Percentiles rank a stretch among this genome's conserved stretches.
phyloP scores from a whole-genome alignment of 2,113 vertebrate genomes.

The Lophotis ruficrista region DNA sequence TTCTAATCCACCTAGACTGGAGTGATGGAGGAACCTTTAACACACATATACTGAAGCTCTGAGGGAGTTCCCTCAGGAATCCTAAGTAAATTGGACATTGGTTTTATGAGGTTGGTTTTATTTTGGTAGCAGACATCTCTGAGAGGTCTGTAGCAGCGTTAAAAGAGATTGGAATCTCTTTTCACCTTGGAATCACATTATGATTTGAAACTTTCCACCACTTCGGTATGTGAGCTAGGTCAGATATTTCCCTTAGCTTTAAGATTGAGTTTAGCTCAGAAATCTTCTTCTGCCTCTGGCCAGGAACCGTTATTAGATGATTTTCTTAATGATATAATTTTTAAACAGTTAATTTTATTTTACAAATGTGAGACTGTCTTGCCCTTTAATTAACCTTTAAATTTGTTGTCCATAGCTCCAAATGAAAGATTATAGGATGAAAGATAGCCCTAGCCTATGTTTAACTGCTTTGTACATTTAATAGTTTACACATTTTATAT shows the following conservation, averaged over 20 bases:
- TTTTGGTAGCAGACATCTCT: neutral
- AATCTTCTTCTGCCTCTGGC: neutral
- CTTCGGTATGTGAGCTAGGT: neutral
- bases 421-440: neutral
- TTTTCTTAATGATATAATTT: conserved; percentile 4
- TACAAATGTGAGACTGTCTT: neutral
- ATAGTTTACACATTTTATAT: neutral
- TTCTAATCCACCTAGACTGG: neutral
- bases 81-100: neutral
- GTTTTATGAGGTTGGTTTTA: neutral
- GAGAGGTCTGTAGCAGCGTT: neutral
- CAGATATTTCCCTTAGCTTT: neutral
- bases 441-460: neutral
- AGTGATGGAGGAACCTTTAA: neutral
- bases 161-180: neutral
- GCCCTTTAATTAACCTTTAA: neutral
- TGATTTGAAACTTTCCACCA: neutral
- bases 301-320: neutral
- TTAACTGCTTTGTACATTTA: neutral
- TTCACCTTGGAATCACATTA: neutral
- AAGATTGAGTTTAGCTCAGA: neutral
- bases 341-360: conserved; percentile 1
- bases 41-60: neutral
- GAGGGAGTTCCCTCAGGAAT: neutral
- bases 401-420: neutral